Evolutionary conservation across 2,888 invertebrate genomes (phyloP), one percentile per base, ranked within the genome.

Genomic region (Dermolepida albohirtum): DNA sequence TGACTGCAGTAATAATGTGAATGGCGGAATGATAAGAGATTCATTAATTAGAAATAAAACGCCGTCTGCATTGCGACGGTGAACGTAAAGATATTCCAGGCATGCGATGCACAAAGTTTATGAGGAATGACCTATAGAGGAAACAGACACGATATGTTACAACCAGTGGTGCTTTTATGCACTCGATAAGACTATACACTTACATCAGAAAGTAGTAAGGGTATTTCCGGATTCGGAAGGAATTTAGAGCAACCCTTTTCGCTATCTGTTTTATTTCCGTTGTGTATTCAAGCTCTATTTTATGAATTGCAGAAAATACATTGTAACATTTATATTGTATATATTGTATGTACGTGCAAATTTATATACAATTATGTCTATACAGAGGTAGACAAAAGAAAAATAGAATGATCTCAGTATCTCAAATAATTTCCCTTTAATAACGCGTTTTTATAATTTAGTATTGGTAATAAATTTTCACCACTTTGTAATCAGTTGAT

Each of bases 1-100:
- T 49, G 22, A 22, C 2, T 22, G 17, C 16, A 22, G 22, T 49
- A 22, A n/a, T 2, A 10, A 17, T 8, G 5, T 10, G n/a, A 12
- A 10, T 16, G 14, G 10, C 10, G 29, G 41, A 59, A 47, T 47
- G 59, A 62, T 34, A 62, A 49, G 16, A 49, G 47, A 49, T 14
- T 49, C 59, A 49, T 62, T 62, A 62, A 49, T 47, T 62, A 62
- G 8, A 62, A 62, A 47, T n/a, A 43, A 47, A 62, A 62, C 47
- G 8, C 47, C 14, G 47, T 47, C 59, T 47, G 59, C 59, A 62
- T 62, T 47, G 59, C 59, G 47, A 14, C 16, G 59, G 39, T 43
- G 47, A 34, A 44, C 12, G 47, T 47, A 47, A 34, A n/a, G 27
- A 49, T 62, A 62, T 47, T 47, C 47, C 10, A 7, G 34, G 11